These are phyloP conservation scores for Galbula dea DNA, from an alignment of 2,113 vertebrate genomes.

Conservation along the genomic window DNA sequence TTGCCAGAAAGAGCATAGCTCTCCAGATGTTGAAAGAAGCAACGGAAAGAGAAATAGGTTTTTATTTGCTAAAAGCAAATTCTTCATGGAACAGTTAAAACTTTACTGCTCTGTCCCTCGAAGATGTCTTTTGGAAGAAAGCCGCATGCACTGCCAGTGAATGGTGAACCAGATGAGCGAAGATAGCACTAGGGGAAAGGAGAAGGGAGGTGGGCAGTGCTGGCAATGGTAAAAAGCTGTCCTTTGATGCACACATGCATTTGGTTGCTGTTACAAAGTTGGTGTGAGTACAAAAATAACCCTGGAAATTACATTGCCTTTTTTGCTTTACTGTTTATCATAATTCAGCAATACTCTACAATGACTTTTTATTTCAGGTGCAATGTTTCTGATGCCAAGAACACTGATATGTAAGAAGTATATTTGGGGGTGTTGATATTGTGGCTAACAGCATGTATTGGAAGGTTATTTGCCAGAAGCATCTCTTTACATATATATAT, in stretches of 20 bases:
- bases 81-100: not conserved
- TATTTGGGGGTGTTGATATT: not conserved
- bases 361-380: not conserved
- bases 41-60: not conserved
- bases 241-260: fast-evolving
- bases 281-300: not conserved
- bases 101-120: not conserved
- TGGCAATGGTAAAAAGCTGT: not conserved
- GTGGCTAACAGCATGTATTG: not conserved
- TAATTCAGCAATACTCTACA: not conserved
- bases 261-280: not conserved
- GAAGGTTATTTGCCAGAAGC: not conserved
- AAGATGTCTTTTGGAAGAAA: not conserved
- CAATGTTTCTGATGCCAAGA: not conserved
- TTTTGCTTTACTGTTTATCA: not conserved
- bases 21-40: not conserved
- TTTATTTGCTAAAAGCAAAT: not conserved
- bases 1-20: not conserved
- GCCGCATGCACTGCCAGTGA: not conserved
- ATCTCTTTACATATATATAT: no score
- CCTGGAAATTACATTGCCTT: not conserved
- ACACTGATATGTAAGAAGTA: not conserved
- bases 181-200: not conserved
- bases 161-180: not conserved
- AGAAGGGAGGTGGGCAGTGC: not conserved